These are phyloP conservation scores for Fulica atra DNA, from an alignment of 2,113 vertebrate genomes.

Conservation along the genomic window DNA sequence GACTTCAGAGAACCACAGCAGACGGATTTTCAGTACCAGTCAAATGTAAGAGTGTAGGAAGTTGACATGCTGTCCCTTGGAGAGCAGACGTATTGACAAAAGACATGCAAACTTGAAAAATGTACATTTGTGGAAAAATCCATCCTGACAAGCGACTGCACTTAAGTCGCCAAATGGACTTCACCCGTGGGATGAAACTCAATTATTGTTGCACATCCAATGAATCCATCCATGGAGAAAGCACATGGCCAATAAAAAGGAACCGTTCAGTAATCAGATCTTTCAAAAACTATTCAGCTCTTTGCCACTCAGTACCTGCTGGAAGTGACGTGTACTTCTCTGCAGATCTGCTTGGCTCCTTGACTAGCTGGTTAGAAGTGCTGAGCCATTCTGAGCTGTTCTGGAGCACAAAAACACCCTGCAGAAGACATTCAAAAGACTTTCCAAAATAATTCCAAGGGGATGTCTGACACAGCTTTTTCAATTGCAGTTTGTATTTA, in stretches of 20 bases:
- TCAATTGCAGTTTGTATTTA: neutral
- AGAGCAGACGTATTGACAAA: conserved; percentile 58
- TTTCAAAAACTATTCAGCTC: conserved; percentile 90
- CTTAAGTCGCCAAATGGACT: conserved; percentile 86
- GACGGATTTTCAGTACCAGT: conserved; percentile 68
- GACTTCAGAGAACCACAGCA: conserved; percentile 56
- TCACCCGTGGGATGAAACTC: conserved; percentile 84
- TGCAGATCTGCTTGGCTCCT: conserved; percentile 43
- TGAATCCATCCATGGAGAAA: conserved; percentile 82
- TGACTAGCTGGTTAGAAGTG: conserved; percentile 28
- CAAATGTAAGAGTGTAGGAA: conserved; percentile 59
- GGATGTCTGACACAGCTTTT: neutral
- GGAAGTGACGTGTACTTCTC: conserved; percentile 80
- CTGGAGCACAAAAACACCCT: conserved; percentile 21
- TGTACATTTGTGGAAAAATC: conserved; percentile 76
- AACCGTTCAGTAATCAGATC: conserved; percentile 85
- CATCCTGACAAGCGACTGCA: conserved; percentile 84
- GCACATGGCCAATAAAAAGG: conserved; percentile 75
- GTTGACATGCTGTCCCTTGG: conserved; percentile 66
- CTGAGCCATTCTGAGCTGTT: conserved; percentile 61
- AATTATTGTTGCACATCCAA: conserved; percentile 82
- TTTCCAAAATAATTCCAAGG: neutral
- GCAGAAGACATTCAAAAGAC: neutral
- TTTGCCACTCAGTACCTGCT: conserved; percentile 80
- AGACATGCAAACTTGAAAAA: conserved; percentile 71